Evolutionary conservation across 2,797 vertebrate genomes (phyloP), one percentile per base, ranked within the genome.

Genomic region (Eulemur albifrons): DNA sequence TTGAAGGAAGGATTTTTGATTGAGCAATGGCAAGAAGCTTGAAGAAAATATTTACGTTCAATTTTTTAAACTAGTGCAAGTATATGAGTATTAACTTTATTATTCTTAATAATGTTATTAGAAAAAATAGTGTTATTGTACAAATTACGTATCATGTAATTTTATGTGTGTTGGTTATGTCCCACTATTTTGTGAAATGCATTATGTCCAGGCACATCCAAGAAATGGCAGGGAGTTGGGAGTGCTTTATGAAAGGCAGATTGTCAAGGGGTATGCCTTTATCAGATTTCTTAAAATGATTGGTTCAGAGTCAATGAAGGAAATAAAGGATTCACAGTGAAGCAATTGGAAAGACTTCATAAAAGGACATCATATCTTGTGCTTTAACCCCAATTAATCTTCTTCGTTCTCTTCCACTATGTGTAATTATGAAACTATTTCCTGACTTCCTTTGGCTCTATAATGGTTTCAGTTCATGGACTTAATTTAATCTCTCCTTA

Each of bases 371-470:
- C 27, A 38, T 43, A 45, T 38, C 43, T 32, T 79, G 20, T 35
- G 15, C 40, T 88, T 87, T 93, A 94, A 81, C 72, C 35, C 59
- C 40, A 96, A 61, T 90, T 90, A 61, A 85, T 90, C 43, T 43
- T 92, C 18, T 83, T 54, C 30, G 27, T 30, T 79, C 35, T 76
- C 21, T 82, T 61, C 27, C 21, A 63, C 21, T 48, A 10, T 27
- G 48, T 59, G 18, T 77, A 73, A 80, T 87, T 87, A 82, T 93
- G 82, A 85, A 92, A 95, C 25, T 40, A 73, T 92, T 89, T 89
- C 75, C 76, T 57, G 32, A 30, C 67, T 73, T 90, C 32, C n/a
- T 14, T 88, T 75, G 63, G 88, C n/a, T 88, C 52, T 61, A 59
- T n/a, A 52, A 6, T 27, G 38, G 52, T 65, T 95, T 95, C 57